Percentiles rank a stretch among this genome's conserved stretches.
phyloP scores from a whole-genome alignment of 2,797 vertebrate genomes.

The Antrozous pallidus region DNA sequence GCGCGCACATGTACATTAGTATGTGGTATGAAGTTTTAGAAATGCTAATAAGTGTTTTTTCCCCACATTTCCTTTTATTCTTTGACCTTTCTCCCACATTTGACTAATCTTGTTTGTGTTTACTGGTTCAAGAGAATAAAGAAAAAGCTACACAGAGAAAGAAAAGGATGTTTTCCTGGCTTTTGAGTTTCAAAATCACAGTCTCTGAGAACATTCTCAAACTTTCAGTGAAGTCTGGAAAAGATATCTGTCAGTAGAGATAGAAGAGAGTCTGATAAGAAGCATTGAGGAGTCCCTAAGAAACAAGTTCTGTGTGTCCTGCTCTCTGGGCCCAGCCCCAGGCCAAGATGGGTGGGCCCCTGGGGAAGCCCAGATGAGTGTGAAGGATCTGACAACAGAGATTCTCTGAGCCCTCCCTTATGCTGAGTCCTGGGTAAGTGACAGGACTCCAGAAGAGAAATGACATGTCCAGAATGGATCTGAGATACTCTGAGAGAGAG shows the following conservation, averaged over 20 bases:
- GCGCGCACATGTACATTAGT: no score
- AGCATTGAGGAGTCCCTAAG: neutral
- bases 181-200: constrained; percentile 18
- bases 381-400: neutral
- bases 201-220: neutral
- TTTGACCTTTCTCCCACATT: neutral
- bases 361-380: neutral
- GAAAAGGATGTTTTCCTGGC: neutral
- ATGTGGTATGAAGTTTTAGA: neutral
- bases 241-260: neutral
- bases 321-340: neutral
- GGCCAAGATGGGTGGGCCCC: neutral
- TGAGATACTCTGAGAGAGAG: neutral
- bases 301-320: neutral
- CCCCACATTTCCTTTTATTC: neutral
- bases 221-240: neutral
- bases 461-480: neutral
- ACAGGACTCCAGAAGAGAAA: neutral
- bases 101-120: neutral
- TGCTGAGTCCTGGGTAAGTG: neutral
- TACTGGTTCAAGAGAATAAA: neutral
- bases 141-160: neutral
- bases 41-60: neutral
- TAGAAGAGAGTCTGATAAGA: neutral
- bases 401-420: neutral